These are phyloP conservation scores for Ophion ventricosus DNA, from an alignment of 2,888 invertebrate species.

Conservation along the genomic window DNA sequence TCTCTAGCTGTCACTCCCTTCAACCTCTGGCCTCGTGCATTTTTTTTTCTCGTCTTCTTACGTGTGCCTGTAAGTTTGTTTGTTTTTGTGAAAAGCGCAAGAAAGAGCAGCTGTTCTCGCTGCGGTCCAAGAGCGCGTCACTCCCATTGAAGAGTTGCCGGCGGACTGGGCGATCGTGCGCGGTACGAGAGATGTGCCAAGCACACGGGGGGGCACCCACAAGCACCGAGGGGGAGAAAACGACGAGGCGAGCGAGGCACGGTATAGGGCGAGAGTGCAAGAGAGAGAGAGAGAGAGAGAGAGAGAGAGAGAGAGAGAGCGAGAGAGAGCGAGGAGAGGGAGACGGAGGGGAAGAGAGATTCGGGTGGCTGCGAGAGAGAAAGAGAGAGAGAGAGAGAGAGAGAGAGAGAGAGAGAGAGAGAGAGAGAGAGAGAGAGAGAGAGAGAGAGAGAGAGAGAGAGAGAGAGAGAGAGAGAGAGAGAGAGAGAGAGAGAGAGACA, in stretches of 20 bases:
- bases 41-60: neutral
- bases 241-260: conserved; percentile 68
- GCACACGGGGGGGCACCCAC: conserved; percentile 57
- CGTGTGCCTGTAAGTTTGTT: neutral
- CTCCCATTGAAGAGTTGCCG: conserved; percentile 80
- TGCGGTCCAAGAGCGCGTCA: conserved; percentile 71
- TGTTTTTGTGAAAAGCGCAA: conserved; percentile 27
- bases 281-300: conserved; percentile 60
- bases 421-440: conserved; percentile 37
- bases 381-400: conserved; percentile 16
- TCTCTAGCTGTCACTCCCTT: neutral
- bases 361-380: conserved; percentile 64
- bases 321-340: conserved; percentile 23
- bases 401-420: conserved; percentile 57
- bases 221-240: conserved; percentile 38
- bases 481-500: conserved; percentile 22
- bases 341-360: conserved; percentile 23
- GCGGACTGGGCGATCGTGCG: conserved; percentile 76
- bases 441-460: conserved; percentile 53
- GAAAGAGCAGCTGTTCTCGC: conserved; percentile 51
- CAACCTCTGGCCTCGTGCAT: neutral
- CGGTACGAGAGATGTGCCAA: conserved; percentile 66
- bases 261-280: conserved; percentile 71
- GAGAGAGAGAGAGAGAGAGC: conserved; percentile 58
- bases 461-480: conserved; percentile 46